Base-by-base conservation (phyloP, 2,888 invertebrate species). In the Drosophila gaucha region DNA sequence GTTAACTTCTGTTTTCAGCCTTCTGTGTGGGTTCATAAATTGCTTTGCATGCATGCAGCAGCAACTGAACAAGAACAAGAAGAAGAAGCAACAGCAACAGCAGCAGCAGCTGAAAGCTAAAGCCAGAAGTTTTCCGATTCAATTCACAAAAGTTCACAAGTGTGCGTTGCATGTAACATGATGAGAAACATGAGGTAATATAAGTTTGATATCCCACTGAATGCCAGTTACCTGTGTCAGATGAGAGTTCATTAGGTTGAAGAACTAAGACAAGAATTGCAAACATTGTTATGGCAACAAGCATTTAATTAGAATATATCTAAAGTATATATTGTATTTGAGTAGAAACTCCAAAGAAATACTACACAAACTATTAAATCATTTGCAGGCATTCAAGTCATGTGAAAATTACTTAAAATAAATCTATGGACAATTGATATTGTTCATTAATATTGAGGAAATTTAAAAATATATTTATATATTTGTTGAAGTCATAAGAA, bases 21-120 rank as follows among this genome's bases (percentile, higher is more conserved):
- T 46, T 26, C 38, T 56, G 33, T 55, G 49, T 55, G 35, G 59
- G 51, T 66, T 63, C 80, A 77, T 83, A 83, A 83, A 79, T 83
- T 77, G 67, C 59, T 36, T 65, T 57, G 70, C 60, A 71, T 71
- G 71, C 67, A 28, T 47, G 50, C 50, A 51, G 38, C 36, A 57
- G 44, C 30, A 12, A 22, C 22, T 22, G 18, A 30, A 12, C 14
- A 26, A 12, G 10, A 38, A 18, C 24, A 24, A 2, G 14, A 14
- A 30, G 16, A 24, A 24, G 14, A n/a, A 35, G 10, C 8, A 30
- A 24, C 41, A 41, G 24, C 39, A 59, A 22, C 43, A 46, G 2
- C 16, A 30, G 24, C 47, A 24, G 47, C 28, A 59, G 44, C 46
- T 49, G 33, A 57, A 72, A 71, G 44, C 60, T 41, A 38, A 43